Evolutionary conservation across 37 sponge, comb jelly and placozoan genomes (phyloP).

Genomic region (Agelas oroides): DNA sequence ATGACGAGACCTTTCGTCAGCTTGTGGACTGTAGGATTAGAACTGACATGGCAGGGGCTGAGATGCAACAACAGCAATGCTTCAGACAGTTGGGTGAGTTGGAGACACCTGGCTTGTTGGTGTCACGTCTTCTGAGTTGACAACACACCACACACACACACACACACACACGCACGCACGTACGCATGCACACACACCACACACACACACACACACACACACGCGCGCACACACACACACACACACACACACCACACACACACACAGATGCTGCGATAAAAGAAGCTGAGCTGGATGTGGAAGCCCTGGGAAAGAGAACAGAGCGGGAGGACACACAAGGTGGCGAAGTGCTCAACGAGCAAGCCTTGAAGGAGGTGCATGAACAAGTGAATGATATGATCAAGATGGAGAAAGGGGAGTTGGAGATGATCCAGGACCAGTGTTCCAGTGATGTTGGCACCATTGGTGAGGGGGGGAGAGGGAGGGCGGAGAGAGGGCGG

Average conservation of each 20-base stretch:
- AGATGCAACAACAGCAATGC: slow-evolving; percentile 2
- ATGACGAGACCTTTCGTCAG: slow-evolving; percentile 19
- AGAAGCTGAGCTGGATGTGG: background rate
- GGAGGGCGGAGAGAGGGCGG: background rate
- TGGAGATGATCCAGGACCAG: slow-evolving; percentile 26
- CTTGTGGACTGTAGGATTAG: slow-evolving; percentile 15
- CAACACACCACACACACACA: no score
- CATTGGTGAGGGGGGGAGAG: slow-evolving; percentile 3
- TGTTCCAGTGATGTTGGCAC: background rate
- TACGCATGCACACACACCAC: background rate
- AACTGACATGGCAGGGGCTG: slow-evolving; percentile 29
- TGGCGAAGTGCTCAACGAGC: no score
- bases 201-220: background rate
- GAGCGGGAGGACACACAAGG: no score
- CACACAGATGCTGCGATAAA: background rate
- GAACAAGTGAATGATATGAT: background rate
- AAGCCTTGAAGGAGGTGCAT: no score
- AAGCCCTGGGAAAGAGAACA: background rate
- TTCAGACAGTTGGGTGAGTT: slow-evolving; percentile 8
- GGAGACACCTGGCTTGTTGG: no score
- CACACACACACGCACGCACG: background rate
- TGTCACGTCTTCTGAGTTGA: background rate
- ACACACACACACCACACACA: slow-evolving; percentile 10
- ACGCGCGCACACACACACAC: background rate
- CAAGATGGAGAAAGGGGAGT: slow-evolving; percentile 27